Evolutionary conservation across 2,888 invertebrate genomes (phyloP), one percentile per base, ranked within the genome.

Genomic region (Carabus problematicus): DNA sequence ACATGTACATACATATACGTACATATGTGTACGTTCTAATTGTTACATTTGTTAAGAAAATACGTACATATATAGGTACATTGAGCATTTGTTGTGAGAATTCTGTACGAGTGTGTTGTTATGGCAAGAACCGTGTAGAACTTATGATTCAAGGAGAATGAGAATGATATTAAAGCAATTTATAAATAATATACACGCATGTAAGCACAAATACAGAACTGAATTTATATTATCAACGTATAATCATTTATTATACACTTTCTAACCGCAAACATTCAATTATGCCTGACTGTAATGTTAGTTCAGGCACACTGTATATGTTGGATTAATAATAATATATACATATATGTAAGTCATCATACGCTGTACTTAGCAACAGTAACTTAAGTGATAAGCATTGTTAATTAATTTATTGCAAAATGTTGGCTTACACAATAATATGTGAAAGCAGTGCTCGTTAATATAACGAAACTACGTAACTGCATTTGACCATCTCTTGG

Each of bases 381-480:
- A 52, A 62, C 63, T 64, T 56, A 64, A 40, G 12, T 52, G 6
- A 45, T 62, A 64, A 64, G 29, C 45, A 55, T 56, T 64, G 64
- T 55, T 59, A 18, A 59, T 64, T 40, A 49, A 64, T 64, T 64
- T 64, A 56, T 64, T 64, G 43, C 52, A 14, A 14, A 56, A 42
- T n/a, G 52, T n/a, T 45, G 45, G 61, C 49, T 61, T 63, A 60
- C 6, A 12, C 18, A 14, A 29, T 29, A 40, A 52, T 19, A 45
- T 9, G 4, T 12, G 16, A 52, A 9, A 52, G 55, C 56, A 64
- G 56, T 45, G 64, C 64, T 64, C 64, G 55, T 55, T 4, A 52
- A 16, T 16, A 56, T 64, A 64, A 64, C 43, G 18, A 55, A 9
- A 49, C 39, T 64, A 29, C 29, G 29, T n/a, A n/a, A 29, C 29